Conservation (phyloP, 2,797 vertebrate genomes). For the Eutrigla gurnardus region DNA sequence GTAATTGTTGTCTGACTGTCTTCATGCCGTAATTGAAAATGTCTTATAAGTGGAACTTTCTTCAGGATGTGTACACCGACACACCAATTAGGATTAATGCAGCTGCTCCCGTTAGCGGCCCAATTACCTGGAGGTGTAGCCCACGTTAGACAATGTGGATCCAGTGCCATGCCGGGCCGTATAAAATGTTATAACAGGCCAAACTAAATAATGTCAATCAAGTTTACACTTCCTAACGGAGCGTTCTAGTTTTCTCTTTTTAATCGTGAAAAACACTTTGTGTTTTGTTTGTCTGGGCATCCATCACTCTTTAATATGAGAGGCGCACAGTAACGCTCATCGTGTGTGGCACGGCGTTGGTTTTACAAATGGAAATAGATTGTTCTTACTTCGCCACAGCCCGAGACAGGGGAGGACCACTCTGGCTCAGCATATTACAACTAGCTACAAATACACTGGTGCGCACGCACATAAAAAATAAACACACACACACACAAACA, state of each 20-base stretch:
- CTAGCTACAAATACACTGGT: slow-evolving; percentile 29
- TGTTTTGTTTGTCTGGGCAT: not conserved
- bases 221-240: not conserved
- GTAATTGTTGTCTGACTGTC: slow-evolving; percentile 76
- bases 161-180: not conserved
- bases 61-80: slow-evolving; percentile 52
- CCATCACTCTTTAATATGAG: slow-evolving; percentile 36
- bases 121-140: slow-evolving; percentile 49
- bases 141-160: slow-evolving; percentile 1
- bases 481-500: slow-evolving; percentile 53
- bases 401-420: slow-evolving; percentile 31
- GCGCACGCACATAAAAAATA: slow-evolving; percentile 16
- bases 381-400: slow-evolving; percentile 33
- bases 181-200: not conserved
- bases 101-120: slow-evolving; percentile 37
- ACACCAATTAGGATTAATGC: slow-evolving; percentile 61
- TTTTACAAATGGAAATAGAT: slow-evolving; percentile 52
- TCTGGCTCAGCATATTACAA: slow-evolving; percentile 47
- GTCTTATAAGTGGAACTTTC: slow-evolving; percentile 62
- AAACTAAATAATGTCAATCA: not conserved
- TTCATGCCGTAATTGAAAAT: slow-evolving; percentile 75
- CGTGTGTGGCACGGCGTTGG: slow-evolving; percentile 19
- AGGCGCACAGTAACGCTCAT: slow-evolving; percentile 8
- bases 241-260: not conserved
- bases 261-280: not conserved